Evolutionary conservation across 2,888 invertebrate species (phyloP), one percentile per base, ranked within the genome.

Genomic region (Urechis unicinctus): DNA sequence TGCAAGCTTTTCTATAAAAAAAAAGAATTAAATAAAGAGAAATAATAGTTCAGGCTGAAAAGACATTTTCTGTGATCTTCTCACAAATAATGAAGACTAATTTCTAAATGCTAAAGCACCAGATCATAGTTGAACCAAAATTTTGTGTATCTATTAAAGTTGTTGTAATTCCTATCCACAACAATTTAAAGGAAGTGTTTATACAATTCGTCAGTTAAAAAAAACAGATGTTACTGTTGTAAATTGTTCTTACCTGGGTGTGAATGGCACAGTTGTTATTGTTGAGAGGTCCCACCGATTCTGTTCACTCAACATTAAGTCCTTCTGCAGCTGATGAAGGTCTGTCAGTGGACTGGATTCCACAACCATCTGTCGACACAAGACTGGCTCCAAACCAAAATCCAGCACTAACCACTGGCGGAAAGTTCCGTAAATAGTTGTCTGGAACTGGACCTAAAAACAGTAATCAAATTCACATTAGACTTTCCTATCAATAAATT

Each of bases 331-430:
- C 56, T 71, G 71, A 46, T 75, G 73, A 26, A 72, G 65, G 71
- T 88, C 87, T 17, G 83, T 81, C 1, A 84, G 82, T 0, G 88
- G 87, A 22, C 88, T 82, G 2, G 88, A 87, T 73, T 89, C 89
- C 2, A 88, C 86, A 70, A 87, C 87, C 26, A 89, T 76, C 50
- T 74, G 69, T 48, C 70, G 63, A 36, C 68, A 85, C 83, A 52
- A 77, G 73, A 77, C 71, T 9, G 77, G 75, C 52, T 74, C 73
- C 41, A 63, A 63, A 1, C 86, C 86, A 68, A 88, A 86, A 74
- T 88, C 88, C 74, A 89, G 87, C 2, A 88, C 84, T 1, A 89
- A 81, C 1, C 86, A 84, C 74, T 90, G 89, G 2, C 87, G 82
- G 74, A 88, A 89, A 2, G 88, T 88, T 26, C 86, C 89, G 70